Conservation (phyloP, 2,888 invertebrate species). For the Phortica okadai region DNA sequence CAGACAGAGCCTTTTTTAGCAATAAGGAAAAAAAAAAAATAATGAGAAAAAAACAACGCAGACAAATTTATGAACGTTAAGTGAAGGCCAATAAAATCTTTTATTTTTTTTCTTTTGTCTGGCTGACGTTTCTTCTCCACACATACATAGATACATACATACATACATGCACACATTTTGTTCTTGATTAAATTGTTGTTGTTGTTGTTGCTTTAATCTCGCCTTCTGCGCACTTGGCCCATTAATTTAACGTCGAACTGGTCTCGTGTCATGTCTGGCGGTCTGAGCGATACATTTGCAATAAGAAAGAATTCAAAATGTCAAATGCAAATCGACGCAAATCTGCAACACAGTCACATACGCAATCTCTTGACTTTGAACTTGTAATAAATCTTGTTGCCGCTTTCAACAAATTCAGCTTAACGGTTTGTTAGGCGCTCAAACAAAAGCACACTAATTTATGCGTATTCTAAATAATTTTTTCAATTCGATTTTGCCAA, state of each 20-base stretch:
- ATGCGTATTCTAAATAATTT: too few relatives aligned
- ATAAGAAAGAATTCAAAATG: slow-evolving; percentile 26
- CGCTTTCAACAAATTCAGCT: neutral
- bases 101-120: slow-evolving; percentile 55
- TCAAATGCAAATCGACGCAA: slow-evolving; percentile 36
- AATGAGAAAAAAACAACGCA: slow-evolving; percentile 34
- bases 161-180: neutral
- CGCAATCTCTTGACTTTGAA: neutral
- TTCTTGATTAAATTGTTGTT: slow-evolving; percentile 17
- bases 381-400: neutral
- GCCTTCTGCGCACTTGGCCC: slow-evolving; percentile 42
- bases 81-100: slow-evolving; percentile 69
- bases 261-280: neutral
- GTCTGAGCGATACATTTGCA: neutral
- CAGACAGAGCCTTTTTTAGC: too few relatives aligned
- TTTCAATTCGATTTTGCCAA: too few relatives aligned
- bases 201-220: slow-evolving; percentile 38
- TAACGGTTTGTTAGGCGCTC: too few relatives aligned
- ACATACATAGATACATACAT: too few relatives aligned
- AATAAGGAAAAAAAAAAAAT: too few relatives aligned
- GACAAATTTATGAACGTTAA: slow-evolving; percentile 71
- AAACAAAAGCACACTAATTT: too few relatives aligned
- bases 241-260: slow-evolving; percentile 43
- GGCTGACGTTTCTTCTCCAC: slow-evolving; percentile 46
- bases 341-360: neutral